Evolutionary conservation across 2,888 invertebrate species (phyloP).

Genomic region (Mesoligia furuncula): DNA sequence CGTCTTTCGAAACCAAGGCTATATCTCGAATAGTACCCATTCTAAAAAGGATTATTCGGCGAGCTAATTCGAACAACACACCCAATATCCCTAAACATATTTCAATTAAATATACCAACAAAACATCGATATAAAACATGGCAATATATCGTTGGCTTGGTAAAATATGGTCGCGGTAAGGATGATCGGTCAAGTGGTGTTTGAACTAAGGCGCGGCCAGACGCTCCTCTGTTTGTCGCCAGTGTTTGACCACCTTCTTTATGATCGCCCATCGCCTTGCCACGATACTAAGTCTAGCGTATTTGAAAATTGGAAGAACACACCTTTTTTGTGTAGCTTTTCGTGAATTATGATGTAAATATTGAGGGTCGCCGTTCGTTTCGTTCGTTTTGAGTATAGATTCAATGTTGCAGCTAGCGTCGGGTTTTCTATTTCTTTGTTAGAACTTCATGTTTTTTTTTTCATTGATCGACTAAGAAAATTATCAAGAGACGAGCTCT

Average conservation of each 20-base stretch:
- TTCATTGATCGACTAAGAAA: background rate
- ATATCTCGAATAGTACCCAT: background rate
- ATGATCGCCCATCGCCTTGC: conserved; percentile 74
- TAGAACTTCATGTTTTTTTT: background rate
- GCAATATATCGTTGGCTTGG: conserved; percentile 53
- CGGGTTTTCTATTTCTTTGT: conserved; percentile 1
- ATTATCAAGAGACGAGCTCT: no score
- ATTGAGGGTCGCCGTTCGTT: conserved; percentile 26
- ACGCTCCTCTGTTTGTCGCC: conserved; percentile 85
- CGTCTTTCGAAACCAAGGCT: background rate
- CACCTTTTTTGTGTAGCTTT: conserved; percentile 53
- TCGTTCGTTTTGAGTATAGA: conserved; percentile 31
- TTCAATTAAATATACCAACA: conserved; percentile 43
- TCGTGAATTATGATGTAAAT: conserved; percentile 51
- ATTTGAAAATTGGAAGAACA: conserved; percentile 61
- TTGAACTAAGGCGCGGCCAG: conserved; percentile 80
- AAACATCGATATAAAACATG: conserved; percentile 55
- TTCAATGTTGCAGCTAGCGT: conserved; percentile 18
- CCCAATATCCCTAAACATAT: conserved; percentile 8
- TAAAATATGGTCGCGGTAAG: conserved; percentile 74
- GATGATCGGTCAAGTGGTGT: conserved; percentile 87
- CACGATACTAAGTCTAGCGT: conserved; percentile 58
- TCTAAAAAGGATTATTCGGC: background rate
- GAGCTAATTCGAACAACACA: background rate
- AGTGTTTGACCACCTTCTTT: conserved; percentile 87